Evolutionary conservation across 2,888 invertebrate genomes (phyloP), one percentile per base, ranked within the genome.

Genomic region (Cephus sareptanus): DNA sequence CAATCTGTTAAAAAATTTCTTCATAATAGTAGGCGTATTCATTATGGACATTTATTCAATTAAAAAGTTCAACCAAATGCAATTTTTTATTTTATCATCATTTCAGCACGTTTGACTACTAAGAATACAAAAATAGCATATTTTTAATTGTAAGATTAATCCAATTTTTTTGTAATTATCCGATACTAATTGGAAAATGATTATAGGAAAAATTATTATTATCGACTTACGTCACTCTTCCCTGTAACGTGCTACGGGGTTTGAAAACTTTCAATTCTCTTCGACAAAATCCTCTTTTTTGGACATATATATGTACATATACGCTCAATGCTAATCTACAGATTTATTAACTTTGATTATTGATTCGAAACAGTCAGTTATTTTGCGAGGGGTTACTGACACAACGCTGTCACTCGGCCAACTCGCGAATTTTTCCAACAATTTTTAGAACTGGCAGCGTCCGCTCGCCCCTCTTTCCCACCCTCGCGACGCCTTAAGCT

Each of bases 391-490:
- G 78, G 78, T 78, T 76, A 78, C 73, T 78, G 78, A 78, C 78
- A 73, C 78, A 56, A 69, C n/a, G 40, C 35, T 78, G 78, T 76
- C 78, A 78, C 75, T 73, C 33, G 37, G 78, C 78, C 78, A 78
- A 78, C 73, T 78, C 76, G 75, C 37, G 76, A 73, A 76, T 76
- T 78, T 78, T 78, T 78, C 78, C 76, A 78, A 76, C 75, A 78
- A 78, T 78, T 78, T 78, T 78, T 78, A 78, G 78, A 78, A 75
- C 76, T 78, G 78, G 78, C 78, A 76, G 30, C n/a, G 71, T 31
- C 34, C 76, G 23, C 69, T 69, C 69, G 76, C 76, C 23, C 56
- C 40, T 23, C 56, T 56, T 56, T 23, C 2, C 23, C 23, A 6
- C 56, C 56, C 56, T 9, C 23, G 23, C 23, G 56, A 56, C 56